Evolutionary conservation across 2,888 invertebrate species (phyloP).

Genomic region (Volucella inanis): DNA sequence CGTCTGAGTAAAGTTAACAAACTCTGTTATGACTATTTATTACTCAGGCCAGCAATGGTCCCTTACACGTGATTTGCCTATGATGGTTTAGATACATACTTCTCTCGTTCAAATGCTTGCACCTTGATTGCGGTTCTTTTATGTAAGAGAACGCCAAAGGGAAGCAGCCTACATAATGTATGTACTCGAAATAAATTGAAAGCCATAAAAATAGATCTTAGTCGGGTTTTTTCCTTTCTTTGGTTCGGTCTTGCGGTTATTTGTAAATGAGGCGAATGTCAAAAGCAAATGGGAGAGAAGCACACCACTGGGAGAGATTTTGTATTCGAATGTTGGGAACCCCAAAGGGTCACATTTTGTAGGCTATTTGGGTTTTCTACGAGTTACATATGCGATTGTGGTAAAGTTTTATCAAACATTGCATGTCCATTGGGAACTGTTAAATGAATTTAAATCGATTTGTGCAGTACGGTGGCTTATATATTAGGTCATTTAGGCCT

Average conservation of each 20-base stretch:
- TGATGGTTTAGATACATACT: conserved; percentile 17
- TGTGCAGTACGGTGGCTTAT: conserved; percentile 7
- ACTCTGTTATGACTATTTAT: background rate
- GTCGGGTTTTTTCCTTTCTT: conserved; percentile 8
- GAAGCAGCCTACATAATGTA: background rate
- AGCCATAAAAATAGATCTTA: conserved; percentile 27
- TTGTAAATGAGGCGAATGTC: conserved; percentile 34
- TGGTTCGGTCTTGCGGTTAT: conserved; percentile 7
- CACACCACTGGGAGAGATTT: conserved; percentile 5
- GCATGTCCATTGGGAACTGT: conserved; percentile 9
- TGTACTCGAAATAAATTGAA: conserved; percentile 29
- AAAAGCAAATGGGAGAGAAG: conserved; percentile 11
- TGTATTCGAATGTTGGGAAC: background rate
- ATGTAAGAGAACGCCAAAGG: conserved; percentile 45
- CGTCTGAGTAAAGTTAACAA: conserved; percentile 11
- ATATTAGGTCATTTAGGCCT: conserved; percentile 13
- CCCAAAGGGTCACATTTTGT: conserved; percentile 9
- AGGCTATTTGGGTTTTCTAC: background rate
- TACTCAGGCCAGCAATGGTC: conserved; percentile 5
- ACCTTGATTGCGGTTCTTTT: conserved; percentile 60
- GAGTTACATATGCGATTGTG: background rate
- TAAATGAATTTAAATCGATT: conserved; percentile 46
- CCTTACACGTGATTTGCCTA: conserved; percentile 60
- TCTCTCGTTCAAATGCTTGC: background rate
- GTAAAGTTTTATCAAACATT: conserved; percentile 27